A percentile compares a stretch with the other conserved stretches of the same genome.
Conservation (phyloP, 1,140 invertebrate species). For the Anastatus disparis region DNA sequence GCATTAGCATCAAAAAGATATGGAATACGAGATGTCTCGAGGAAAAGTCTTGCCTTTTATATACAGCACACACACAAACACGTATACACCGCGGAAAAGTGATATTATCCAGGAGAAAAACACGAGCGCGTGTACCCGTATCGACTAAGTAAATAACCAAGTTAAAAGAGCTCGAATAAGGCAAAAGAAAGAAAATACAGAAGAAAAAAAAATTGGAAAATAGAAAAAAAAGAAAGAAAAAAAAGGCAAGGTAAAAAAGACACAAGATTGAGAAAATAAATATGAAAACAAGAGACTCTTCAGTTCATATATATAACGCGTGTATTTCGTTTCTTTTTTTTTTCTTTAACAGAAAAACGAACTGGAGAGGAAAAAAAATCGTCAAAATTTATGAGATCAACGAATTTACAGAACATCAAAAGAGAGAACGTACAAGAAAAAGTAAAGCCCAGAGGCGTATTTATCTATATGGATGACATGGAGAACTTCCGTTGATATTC, state of each 20-base stretch:
- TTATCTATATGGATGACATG: neutral
- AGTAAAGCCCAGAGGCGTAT: neutral
- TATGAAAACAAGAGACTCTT: no score
- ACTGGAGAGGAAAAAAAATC: neutral
- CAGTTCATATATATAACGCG: no score
- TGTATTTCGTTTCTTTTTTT: no score
- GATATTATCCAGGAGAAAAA: conserved; percentile 27
- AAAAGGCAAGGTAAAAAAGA: neutral
- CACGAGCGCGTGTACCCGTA: conserved; percentile 8
- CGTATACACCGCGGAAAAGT: conserved; percentile 22
- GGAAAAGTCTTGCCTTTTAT: conserved; percentile 14
- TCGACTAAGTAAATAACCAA: conserved; percentile 27
- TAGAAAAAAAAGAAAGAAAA: neutral
- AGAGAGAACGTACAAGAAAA: neutral
- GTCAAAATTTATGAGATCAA: conserved; percentile 22
- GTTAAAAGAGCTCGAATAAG: conserved; percentile 16
- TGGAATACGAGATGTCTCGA: conserved; percentile 13
- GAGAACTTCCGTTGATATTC: no score
- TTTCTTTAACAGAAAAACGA: no score
- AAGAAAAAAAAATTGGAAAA: no score
- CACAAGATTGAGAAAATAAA: no score
- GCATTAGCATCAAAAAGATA: conserved; percentile 29
- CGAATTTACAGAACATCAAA: conserved; percentile 22
- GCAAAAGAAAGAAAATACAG: no score
- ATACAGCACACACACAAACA: no score